Conservation (phyloP, 2,888 invertebrate species). For the Spodoptera littoralis region DNA sequence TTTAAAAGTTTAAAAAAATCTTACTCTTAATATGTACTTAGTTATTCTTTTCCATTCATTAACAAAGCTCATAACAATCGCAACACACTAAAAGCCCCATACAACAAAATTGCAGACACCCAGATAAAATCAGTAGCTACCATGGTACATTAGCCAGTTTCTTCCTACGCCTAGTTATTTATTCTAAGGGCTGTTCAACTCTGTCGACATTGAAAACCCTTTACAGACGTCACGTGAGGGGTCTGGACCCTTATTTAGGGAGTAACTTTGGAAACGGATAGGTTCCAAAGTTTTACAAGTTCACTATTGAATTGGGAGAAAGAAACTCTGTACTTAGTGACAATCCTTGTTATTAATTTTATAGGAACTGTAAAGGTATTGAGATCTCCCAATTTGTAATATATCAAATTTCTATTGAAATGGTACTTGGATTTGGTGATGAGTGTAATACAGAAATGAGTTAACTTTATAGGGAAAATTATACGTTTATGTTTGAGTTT, state of each 20-base stretch:
- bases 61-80: neutral
- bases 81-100: slow-evolving; percentile 15
- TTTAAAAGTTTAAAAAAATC: no score
- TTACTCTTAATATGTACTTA: no score
- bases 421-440: no score
- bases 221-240: slow-evolving; percentile 62
- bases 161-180: slow-evolving; percentile 53
- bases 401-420: no score
- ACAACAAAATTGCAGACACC: slow-evolving; percentile 22
- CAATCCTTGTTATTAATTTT: slow-evolving; percentile 2
- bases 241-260: slow-evolving; percentile 68
- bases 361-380: neutral
- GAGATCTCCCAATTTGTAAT: no score
- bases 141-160: slow-evolving; percentile 3
- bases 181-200: slow-evolving; percentile 58
- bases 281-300: slow-evolving; percentile 56
- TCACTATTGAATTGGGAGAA: slow-evolving; percentile 55
- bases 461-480: no score
- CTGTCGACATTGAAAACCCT: slow-evolving; percentile 73
- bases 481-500: no score
- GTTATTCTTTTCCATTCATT: no score
- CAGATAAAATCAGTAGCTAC: slow-evolving; percentile 26
- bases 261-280: slow-evolving; percentile 70
- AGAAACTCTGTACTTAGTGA: slow-evolving; percentile 44
- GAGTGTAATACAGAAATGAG: no score